phyloP scores from a whole-genome alignment of 2,797 vertebrate species.

The Pantherophis vulpinus region DNA sequence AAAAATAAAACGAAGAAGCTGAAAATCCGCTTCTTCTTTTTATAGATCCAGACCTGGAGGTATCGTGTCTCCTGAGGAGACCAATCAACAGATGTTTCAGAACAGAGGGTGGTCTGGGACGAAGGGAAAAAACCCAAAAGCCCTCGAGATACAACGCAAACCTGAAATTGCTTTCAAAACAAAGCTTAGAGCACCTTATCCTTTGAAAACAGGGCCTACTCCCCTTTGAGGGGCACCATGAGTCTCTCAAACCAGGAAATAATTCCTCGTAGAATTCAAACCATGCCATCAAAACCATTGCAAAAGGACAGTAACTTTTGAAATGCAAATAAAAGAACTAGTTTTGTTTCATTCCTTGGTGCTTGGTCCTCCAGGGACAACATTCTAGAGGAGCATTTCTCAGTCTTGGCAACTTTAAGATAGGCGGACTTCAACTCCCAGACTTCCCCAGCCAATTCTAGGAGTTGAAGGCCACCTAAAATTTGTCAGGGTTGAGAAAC shows the following conservation, averaged over 20 bases:
- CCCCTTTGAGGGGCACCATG: background rate
- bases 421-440: background rate
- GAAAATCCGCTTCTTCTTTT: background rate
- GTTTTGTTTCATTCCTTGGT: background rate
- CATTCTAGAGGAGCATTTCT: background rate
- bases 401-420: background rate
- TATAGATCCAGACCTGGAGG: background rate
- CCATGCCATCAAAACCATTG: background rate
- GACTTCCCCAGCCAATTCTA: background rate
- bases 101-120: background rate
- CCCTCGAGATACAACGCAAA: background rate
- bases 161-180: background rate
- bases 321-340: background rate
- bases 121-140: background rate
- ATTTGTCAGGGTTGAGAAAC: background rate
- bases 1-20: background rate
- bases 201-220: background rate
- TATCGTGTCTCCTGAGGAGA: background rate
- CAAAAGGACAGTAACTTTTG: background rate
- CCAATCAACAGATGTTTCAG: background rate
- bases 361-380: fast-evolving
- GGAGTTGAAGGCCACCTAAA: background rate
- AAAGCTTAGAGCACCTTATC: background rate
- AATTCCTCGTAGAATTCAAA: background rate
- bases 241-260: background rate